phyloP scores from a whole-genome alignment of 2,888 invertebrate species.

The Salpingus planirostris region DNA sequence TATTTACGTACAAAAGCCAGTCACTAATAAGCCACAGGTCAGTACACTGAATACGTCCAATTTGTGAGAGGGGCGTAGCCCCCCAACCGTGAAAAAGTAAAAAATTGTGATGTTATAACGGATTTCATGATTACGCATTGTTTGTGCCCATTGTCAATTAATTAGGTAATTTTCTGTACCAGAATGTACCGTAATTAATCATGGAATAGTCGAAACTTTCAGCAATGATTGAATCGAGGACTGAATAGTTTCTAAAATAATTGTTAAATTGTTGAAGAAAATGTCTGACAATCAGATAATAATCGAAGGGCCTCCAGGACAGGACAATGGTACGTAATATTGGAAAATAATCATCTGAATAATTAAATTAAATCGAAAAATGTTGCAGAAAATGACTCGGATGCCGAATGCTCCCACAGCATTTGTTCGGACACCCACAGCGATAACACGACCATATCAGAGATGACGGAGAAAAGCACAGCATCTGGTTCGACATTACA shows the following conservation, averaged over 20 bases:
- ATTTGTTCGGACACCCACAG: constrained; percentile 40
- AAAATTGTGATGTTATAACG: no score
- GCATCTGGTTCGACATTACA: constrained; percentile 34
- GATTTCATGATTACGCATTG: no score
- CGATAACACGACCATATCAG: constrained; percentile 38
- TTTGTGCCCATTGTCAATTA: no score
- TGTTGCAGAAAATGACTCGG: constrained; percentile 32
- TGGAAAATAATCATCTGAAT: not conserved
- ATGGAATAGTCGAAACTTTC: not conserved
- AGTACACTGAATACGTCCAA: no score
- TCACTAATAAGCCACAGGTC: no score
- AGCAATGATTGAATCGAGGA: not conserved
- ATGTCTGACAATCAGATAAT: constrained; percentile 6
- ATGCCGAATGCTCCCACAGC: constrained; percentile 38
- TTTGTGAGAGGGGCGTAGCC: no score
- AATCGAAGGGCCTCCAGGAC: constrained; percentile 1
- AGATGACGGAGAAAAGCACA: constrained; percentile 35
- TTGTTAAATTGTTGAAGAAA: not conserved
- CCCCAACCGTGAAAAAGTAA: no score
- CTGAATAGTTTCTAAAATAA: not conserved
- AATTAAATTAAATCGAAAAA: not conserved
- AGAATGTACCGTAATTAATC: no score
- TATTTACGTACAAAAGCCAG: no score
- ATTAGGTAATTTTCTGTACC: no score
- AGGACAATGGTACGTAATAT: not conserved